These are phyloP conservation scores for Lathronympha strigana DNA, from an alignment of 2,888 invertebrate genomes.

Conservation along the genomic window DNA sequence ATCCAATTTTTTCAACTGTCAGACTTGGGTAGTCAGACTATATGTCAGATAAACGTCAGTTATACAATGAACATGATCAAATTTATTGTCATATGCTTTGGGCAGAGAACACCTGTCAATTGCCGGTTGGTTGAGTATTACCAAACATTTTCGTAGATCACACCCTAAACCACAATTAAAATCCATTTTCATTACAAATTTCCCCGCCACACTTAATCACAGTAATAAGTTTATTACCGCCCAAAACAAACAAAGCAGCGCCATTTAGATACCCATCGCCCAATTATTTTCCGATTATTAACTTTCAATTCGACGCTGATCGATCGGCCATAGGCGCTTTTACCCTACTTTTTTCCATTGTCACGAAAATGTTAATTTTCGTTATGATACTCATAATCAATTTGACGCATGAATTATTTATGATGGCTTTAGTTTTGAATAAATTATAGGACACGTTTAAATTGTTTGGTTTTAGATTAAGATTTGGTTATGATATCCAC, in stretches of 20 bases:
- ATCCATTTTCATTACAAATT: background rate
- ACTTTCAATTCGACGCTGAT: conserved; percentile 31
- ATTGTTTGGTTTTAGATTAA: conserved; percentile 13
- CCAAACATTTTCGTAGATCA: background rate
- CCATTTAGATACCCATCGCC: conserved; percentile 30
- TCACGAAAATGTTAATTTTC: conserved; percentile 39
- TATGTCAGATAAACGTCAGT: too few relatives aligned
- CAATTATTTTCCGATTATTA: conserved; percentile 37
- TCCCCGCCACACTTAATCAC: conserved; percentile 3
- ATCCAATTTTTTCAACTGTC: too few relatives aligned
- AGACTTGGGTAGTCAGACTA: too few relatives aligned
- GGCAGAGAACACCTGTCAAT: too few relatives aligned
- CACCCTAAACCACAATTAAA: background rate
- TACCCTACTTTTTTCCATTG: conserved; percentile 42
- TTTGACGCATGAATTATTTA: conserved; percentile 44
- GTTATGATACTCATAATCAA: conserved; percentile 43
- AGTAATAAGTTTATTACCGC: conserved; percentile 10
- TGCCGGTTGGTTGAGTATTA: too few relatives aligned
- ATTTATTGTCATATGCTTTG: too few relatives aligned
- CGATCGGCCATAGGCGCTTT: conserved; percentile 28
- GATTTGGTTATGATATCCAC: background rate
- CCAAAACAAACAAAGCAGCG: conserved; percentile 30
- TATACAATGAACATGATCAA: too few relatives aligned
- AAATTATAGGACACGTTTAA: conserved; percentile 21
- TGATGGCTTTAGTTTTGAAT: conserved; percentile 34